Evolutionary conservation across 2,113 vertebrate species (phyloP).

Genomic region (Upupa epops): DNA sequence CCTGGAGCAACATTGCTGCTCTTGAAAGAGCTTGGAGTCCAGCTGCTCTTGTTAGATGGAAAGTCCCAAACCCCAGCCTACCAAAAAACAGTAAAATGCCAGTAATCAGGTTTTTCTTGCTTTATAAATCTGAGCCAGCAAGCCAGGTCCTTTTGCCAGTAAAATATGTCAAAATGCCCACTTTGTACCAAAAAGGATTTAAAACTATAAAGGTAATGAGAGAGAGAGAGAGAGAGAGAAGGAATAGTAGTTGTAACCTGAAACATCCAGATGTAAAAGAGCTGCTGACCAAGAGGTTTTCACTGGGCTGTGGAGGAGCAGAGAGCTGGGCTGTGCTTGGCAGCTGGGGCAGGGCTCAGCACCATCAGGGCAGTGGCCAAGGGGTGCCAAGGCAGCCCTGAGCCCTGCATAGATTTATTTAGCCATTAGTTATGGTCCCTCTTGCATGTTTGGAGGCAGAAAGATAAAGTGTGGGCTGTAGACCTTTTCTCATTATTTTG

Average conservation of each 20-base stretch:
- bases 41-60: slow-evolving; percentile 48
- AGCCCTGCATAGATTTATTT: background rate
- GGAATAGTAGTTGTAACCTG: background rate
- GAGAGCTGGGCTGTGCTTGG: background rate
- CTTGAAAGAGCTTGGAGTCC: slow-evolving; percentile 34
- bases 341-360: background rate
- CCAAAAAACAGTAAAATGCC: background rate
- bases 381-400: background rate
- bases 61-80: slow-evolving; percentile 25
- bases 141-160: background rate
- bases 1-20: slow-evolving; percentile 59
- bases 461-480: background rate
- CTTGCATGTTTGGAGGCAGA: background rate
- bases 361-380: rapidly evolving
- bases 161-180: background rate
- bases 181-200: background rate
- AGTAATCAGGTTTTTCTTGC: slow-evolving; percentile 26
- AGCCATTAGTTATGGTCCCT: background rate
- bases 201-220: background rate
- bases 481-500: background rate
- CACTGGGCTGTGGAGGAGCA: background rate
- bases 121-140: slow-evolving; percentile 16
- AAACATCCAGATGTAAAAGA: background rate
- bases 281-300: background rate
- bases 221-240: background rate